Evolutionary conservation across 2,797 vertebrate species (phyloP).

Genomic region (Myotis myotis): DNA sequence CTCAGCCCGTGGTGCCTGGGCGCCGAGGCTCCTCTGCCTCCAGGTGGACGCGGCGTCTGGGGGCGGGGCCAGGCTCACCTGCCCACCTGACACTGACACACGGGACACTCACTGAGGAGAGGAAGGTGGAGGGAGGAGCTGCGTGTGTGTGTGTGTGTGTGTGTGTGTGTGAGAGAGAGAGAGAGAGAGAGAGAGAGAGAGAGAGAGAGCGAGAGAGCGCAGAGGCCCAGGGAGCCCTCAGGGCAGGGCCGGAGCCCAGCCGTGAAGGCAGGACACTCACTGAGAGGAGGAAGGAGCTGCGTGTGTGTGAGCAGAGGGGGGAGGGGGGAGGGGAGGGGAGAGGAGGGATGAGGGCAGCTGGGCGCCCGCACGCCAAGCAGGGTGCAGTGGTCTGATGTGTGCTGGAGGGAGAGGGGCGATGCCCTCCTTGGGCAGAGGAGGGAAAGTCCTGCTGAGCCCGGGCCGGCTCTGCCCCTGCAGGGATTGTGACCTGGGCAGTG

Average conservation of each 20-base stretch:
- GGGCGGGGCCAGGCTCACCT: background rate
- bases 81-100: too few species aligned
- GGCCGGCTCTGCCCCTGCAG: background rate
- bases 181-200: too few species aligned
- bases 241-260: too few species aligned
- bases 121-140: background rate
- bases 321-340: too few species aligned
- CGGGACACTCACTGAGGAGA: background rate
- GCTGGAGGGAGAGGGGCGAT: background rate
- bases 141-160: too few species aligned
- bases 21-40: background rate
- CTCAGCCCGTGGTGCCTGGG: background rate
- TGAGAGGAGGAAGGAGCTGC: background rate
- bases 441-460: too few species aligned
- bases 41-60: background rate
- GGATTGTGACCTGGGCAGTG: background rate
- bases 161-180: too few species aligned
- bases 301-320: too few species aligned
- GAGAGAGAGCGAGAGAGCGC: too few species aligned
- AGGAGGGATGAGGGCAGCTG: too few species aligned
- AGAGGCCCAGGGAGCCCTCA: too few species aligned
- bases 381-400: fast-evolving
- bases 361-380: background rate
- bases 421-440: background rate
- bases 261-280: background rate